Conservation (phyloP, 1,140 invertebrate genomes). For the Tenebrio molitor region DNA sequence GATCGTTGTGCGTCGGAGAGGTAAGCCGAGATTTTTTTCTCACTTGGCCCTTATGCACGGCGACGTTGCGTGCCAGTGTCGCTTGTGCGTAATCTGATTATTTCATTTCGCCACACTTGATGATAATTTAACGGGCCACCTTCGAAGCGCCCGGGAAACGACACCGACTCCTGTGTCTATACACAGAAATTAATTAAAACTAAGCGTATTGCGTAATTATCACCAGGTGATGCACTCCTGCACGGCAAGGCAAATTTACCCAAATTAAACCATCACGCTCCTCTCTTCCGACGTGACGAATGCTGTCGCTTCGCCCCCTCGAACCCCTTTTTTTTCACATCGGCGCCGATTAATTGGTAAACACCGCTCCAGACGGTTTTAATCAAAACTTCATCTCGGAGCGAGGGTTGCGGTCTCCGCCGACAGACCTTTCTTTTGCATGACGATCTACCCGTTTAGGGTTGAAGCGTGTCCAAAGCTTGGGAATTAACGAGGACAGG, state of each 20-base stretch:
- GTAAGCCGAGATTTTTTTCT: conserved; percentile 6
- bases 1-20: conserved; percentile 3
- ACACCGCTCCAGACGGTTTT: background rate
- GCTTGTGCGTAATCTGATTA: background rate
- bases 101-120: background rate
- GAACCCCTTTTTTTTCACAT: background rate
- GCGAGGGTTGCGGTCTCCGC: background rate
- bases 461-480: background rate
- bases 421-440: background rate
- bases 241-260: background rate
- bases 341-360: background rate
- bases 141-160: background rate
- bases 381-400: background rate
- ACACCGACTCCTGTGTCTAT: background rate
- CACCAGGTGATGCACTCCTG: background rate
- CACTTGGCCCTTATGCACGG: background rate
- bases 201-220: background rate
- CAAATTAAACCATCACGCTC: background rate
- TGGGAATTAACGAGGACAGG: too few species aligned
- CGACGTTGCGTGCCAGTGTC: background rate
- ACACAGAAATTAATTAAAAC: background rate
- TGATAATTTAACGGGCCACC: background rate
- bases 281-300: background rate
- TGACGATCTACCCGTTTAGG: background rate
- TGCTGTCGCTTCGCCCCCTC: background rate